Conservation (phyloP, 2,888 invertebrate species). For the Incurvaria masculella region DNA sequence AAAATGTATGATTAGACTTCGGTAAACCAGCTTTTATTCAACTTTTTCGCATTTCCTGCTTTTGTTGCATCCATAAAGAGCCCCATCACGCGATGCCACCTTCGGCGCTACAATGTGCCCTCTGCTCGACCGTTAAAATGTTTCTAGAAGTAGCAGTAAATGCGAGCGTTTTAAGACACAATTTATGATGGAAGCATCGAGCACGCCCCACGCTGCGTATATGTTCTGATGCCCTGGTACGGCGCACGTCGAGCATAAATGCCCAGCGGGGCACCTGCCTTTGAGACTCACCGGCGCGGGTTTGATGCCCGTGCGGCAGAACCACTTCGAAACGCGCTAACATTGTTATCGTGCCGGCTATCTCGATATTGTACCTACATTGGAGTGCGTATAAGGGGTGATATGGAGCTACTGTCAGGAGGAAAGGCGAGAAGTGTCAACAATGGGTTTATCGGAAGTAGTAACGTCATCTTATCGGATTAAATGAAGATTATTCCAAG, state of each 20-base stretch:
- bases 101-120: background rate
- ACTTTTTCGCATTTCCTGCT: too few species aligned
- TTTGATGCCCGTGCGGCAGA: background rate
- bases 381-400: too few species aligned
- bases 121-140: background rate
- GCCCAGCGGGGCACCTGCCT: background rate
- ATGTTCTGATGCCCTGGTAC: background rate
- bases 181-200: slow-evolving; percentile 29
- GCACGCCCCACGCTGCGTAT: background rate
- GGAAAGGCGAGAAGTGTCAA: too few species aligned
- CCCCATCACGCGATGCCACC: too few species aligned
- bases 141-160: background rate
- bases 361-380: too few species aligned
- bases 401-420: too few species aligned
- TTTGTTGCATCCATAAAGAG: too few species aligned
- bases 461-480: too few species aligned
- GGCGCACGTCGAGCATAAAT: background rate
- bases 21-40: too few species aligned
- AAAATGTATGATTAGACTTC: too few species aligned
- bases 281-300: background rate
- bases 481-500: too few species aligned
- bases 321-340: background rate
- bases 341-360: background rate
- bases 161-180: slow-evolving; percentile 28
- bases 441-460: too few species aligned